Evolutionary conservation across 2,113 vertebrate genomes (phyloP), one percentile per base, ranked within the genome.

Genomic region (Mungos mungo): DNA sequence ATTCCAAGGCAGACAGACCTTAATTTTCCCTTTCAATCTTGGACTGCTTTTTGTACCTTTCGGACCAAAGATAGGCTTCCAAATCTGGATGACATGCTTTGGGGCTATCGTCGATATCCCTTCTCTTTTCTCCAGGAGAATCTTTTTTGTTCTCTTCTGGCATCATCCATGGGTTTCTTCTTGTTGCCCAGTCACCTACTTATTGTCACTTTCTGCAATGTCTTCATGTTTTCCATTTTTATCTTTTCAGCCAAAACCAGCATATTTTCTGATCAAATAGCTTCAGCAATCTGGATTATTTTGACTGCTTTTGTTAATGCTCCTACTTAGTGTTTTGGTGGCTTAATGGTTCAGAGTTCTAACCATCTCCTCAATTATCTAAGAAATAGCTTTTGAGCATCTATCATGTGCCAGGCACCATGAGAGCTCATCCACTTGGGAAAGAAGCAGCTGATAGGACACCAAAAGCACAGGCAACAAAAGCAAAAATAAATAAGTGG

Each of bases 361-460:
- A 79, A 57, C 19, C 7, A 23, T 92, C 92, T 97, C 88, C 35
- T 80, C 23, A 60, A 92, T 82, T 57, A 95, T 9, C 45, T 68
- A 95, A 85, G 68, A 81, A 96, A 84, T 66, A 88, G 29, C n/a
- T 93, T 95, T 63, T 60, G 57, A 86, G 38, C 63, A 82, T 66
- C n/a, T 74, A 77, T 15, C 29, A 52, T 13, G 14, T 65, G 38
- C 29, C 21, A 68, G 45, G 31, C 27, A 69, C 16, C 11, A 38
- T 33, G 33, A 52, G 29, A 90, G 50, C 54, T 63, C 66, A 86
- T 35, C 13, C 60, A 33, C 72, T 29, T 60, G 74, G n/a, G 41
- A 79, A 54, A 71, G 25, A 86, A 92, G 65, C 25, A 87, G 89
- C 33, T 50, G 21, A 72, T 63, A 41, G 14, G 88, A 91, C 25